Percentiles rank a stretch among this genome's conserved stretches.
Evolutionary conservation across 2,797 vertebrate genomes (phyloP).

Genomic region (Bradypus variegatus): DNA sequence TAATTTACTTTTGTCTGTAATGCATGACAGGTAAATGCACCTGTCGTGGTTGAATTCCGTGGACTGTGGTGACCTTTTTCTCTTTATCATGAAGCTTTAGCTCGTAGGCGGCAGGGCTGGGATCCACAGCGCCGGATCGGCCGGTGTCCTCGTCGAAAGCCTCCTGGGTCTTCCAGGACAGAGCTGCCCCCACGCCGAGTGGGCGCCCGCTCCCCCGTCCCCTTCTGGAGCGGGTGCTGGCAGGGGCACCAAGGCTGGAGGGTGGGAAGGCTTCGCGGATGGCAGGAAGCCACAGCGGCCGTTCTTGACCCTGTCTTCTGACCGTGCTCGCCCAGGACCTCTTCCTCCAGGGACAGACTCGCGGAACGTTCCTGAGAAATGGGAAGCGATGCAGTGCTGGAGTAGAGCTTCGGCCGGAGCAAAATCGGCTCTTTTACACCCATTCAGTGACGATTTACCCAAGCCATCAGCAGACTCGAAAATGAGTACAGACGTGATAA

Average conservation of each 20-base stretch:
- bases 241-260: not conserved
- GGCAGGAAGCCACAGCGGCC: rapidly evolving
- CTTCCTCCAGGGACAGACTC: not conserved
- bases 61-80: not conserved
- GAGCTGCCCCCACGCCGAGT: not conserved
- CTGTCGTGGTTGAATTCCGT: not conserved
- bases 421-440: not conserved
- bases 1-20: not conserved
- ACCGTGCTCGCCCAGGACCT: rapidly evolving
- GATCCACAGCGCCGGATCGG: not conserved
- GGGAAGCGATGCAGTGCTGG: rapidly evolving
- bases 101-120: not conserved
- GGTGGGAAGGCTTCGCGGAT: not conserved
- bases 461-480: not conserved
- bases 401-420: too few species aligned
- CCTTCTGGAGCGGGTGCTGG: not conserved
- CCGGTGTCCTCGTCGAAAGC: not conserved
- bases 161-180: not conserved
- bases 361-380: not conserved
- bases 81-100: not conserved
- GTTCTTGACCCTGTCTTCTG: not conserved
- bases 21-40: constrained; percentile 13
- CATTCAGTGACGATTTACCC: not conserved
- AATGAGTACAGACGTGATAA: rapidly evolving
- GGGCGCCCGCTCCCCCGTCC: not conserved